phyloP scores from a whole-genome alignment of 2,888 invertebrate genomes.

The Frankliniella fusca region DNA sequence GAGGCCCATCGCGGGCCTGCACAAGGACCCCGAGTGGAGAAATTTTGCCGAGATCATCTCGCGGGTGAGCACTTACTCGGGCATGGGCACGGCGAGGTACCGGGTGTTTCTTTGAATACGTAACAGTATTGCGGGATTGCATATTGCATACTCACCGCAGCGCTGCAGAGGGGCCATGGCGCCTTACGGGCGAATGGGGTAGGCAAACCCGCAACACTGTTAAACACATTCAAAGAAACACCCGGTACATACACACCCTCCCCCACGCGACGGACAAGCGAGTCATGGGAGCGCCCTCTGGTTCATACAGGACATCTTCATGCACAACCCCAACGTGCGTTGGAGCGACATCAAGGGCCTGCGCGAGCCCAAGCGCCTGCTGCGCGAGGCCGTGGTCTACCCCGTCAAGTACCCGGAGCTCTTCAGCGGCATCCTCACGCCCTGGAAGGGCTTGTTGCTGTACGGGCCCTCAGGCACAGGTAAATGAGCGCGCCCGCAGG shows the following conservation, averaged over 20 bases:
- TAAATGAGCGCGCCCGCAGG: conserved; percentile 29
- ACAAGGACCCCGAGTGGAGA: conserved; percentile 54
- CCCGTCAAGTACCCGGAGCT: conserved; percentile 69
- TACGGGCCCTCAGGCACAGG: conserved; percentile 78
- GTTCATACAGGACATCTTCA: conserved; percentile 56
- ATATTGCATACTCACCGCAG: too few relatives aligned
- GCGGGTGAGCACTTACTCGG: conserved; percentile 51
- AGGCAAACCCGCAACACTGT: too few relatives aligned
- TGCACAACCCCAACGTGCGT: conserved; percentile 60
- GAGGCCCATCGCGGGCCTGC: conserved; percentile 42
- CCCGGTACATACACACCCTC: too few relatives aligned
- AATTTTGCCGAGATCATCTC: conserved; percentile 63
- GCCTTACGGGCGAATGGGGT: too few relatives aligned
- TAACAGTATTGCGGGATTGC: too few relatives aligned
- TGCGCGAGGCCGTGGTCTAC: conserved; percentile 84
- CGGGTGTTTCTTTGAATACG: too few relatives aligned
- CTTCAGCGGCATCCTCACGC: conserved; percentile 63
- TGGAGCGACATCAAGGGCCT: conserved; percentile 83
- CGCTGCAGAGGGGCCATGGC: too few relatives aligned
- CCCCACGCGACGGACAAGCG: background rate
- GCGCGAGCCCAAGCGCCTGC: conserved; percentile 64
- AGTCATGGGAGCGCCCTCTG: background rate
- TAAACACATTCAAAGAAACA: too few relatives aligned
- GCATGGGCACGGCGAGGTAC: background rate
- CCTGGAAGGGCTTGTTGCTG: conserved; percentile 79